Evolutionary conservation across 1,140 invertebrate species (phyloP), one percentile per base, ranked within the genome.

Genomic region (Samia ricini): DNA sequence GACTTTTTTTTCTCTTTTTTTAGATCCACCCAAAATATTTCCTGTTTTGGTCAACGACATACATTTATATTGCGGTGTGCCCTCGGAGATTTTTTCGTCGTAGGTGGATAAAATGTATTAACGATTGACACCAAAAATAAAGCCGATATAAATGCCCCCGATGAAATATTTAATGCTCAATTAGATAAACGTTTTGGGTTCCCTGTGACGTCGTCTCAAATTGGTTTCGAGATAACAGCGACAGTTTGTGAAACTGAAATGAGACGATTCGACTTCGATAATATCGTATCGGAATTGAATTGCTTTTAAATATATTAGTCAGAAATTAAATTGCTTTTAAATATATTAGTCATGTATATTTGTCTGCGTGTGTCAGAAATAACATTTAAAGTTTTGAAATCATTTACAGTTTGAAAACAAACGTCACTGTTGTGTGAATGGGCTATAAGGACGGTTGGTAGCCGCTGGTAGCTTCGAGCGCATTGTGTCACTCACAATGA

Each of bases 141-240:
- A 88, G 81, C 76, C 67, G 76, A 86, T 81, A 88, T 87, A 86
- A 87, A 85, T 83, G 77, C 76, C 76, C 74, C 81, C 85, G 85
- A 85, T 76, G 87, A 89, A 86, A 86, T 88, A 85, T 85, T 87
- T 88, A 87, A 88, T 87, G 79, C 85, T 88, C 84, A 88, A 87
- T 88, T 89, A 88, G 85, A 85, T 88, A 89, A 86, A 80, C 80
- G 80, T 85, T 89, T 87, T 86, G 72, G 81, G 81, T 87, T 85
- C 79, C 83, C 73, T 82, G 79, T n/a, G n/a, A n/a, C n/a, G n/a
- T 71, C 75, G 76, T 80, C 85, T 78, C 76, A 83, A 87, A 83
- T 57, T 86, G 81, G 87, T 83, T 81, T 83, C 64, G 72, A 85
- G 79, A 83, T 81, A 78, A 74, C 73, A n/a, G n/a, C n/a, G 68